Evolutionary conservation across 2,113 vertebrate genomes (phyloP).

Genomic region (Rattus rattus): DNA sequence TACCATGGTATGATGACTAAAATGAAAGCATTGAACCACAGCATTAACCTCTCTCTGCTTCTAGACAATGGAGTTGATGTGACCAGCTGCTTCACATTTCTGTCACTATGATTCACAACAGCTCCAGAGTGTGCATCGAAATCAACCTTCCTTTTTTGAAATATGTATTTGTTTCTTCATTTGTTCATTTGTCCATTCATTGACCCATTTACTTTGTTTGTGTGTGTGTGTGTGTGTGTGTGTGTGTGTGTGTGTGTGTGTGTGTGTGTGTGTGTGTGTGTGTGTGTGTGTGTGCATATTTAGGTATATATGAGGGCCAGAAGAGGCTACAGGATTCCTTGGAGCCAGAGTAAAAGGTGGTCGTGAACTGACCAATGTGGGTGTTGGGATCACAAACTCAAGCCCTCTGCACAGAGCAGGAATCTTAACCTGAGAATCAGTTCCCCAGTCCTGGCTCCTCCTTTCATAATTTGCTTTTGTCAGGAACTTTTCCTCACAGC

Average conservation of each 20-base stretch:
- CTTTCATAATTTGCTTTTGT: neutral
- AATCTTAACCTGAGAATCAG: neutral
- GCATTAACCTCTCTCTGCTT: neutral
- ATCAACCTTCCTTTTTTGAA: neutral
- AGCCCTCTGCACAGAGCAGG: neutral
- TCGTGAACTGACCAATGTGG: neutral
- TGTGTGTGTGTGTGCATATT: neutral
- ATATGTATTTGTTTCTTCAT: neutral
- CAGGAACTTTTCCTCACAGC: neutral
- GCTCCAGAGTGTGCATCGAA: neutral
- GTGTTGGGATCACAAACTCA: neutral
- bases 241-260: neutral
- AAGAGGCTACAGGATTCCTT: neutral
- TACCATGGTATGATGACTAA: neutral
- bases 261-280: neutral
- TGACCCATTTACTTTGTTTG: neutral
- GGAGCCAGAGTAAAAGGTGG: neutral
- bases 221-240: neutral
- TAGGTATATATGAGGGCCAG: neutral
- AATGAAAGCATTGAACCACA: neutral
- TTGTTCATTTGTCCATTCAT: too few species aligned
- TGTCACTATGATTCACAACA: too few species aligned
- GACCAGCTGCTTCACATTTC: neutral
- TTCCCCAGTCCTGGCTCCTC: neutral
- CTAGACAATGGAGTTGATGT: neutral